phyloP scores from a whole-genome alignment of 2,888 invertebrate species.

The Acrocera orbiculus region DNA sequence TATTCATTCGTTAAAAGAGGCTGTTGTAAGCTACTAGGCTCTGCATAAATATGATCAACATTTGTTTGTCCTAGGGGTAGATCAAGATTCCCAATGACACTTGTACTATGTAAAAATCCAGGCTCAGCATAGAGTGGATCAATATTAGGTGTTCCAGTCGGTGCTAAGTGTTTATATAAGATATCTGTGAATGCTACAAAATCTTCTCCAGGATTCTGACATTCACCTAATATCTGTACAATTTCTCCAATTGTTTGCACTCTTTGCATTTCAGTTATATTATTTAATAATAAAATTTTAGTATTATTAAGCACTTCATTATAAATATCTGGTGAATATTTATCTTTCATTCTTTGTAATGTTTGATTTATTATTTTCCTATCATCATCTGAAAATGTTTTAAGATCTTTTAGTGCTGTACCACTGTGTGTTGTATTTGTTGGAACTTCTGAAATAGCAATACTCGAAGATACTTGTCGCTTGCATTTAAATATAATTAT shows the following conservation, averaged over 20 bases:
- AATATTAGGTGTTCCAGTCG: conserved; percentile 1
- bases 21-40: conserved; percentile 21
- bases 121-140: conserved; percentile 23
- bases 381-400: conserved; percentile 18
- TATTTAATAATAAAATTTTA: conserved; percentile 16
- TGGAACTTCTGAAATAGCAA: neutral
- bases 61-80: conserved; percentile 7
- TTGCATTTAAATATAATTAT: conserved; percentile 11
- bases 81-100: conserved; percentile 1
- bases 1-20: conserved; percentile 22
- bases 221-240: conserved; percentile 16
- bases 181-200: conserved; percentile 21
- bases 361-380: conserved; percentile 19
- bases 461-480: conserved; percentile 3
- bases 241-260: conserved; percentile 20
- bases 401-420: conserved; percentile 5
- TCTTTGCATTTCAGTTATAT: conserved; percentile 20
- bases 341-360: conserved; percentile 17
- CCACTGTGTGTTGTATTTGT: neutral
- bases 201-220: conserved; percentile 18
- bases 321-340: conserved; percentile 20
- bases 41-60: conserved; percentile 24
- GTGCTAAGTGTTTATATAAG: conserved; percentile 18
- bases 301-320: conserved; percentile 17
- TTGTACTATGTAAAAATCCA: conserved; percentile 2